These are phyloP conservation scores for Danaus melanippus DNA, from an alignment of 1,140 invertebrate genomes.

Conservation along the genomic window DNA sequence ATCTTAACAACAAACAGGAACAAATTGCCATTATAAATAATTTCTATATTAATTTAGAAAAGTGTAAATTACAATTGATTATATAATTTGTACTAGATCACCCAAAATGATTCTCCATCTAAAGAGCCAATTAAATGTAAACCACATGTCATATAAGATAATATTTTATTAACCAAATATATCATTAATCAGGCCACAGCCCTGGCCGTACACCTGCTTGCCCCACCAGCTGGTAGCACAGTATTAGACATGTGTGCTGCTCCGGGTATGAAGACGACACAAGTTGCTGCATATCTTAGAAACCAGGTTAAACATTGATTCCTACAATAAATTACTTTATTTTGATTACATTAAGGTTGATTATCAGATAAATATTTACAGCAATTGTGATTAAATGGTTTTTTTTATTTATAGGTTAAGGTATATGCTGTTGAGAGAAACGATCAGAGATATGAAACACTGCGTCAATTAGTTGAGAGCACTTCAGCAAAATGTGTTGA, in stretches of 20 bases:
- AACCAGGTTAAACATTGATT: conserved; percentile 72
- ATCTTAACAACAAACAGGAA: too few relatives aligned
- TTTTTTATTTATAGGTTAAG: conserved; percentile 71
- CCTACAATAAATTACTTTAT: not conserved
- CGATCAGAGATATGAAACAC: conserved; percentile 75
- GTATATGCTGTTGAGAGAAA: conserved; percentile 89
- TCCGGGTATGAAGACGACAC: conserved; percentile 96
- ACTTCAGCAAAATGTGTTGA: conserved; percentile 79
- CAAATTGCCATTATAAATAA: too few relatives aligned
- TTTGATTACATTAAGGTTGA: not conserved
- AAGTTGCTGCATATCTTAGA: conserved; percentile 86
- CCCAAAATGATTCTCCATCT: too few relatives aligned
- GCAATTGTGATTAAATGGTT: too few relatives aligned
- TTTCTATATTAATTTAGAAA: too few relatives aligned
- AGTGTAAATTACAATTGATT: too few relatives aligned
- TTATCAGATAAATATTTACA: not conserved
- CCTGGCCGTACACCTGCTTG: conserved; percentile 83
- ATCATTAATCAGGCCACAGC: conserved; percentile 85
- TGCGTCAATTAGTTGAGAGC: conserved; percentile 76
- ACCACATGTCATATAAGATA: not conserved
- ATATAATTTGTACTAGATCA: too few relatives aligned
- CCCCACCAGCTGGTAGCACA: conserved; percentile 77
- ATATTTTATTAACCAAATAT: not conserved
- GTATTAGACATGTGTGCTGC: conserved; percentile 96
- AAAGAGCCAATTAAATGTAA: too few relatives aligned